These are phyloP conservation scores for Bryconaethiops microstoma DNA, from an alignment of 2,797 vertebrate species.

Conservation along the genomic window DNA sequence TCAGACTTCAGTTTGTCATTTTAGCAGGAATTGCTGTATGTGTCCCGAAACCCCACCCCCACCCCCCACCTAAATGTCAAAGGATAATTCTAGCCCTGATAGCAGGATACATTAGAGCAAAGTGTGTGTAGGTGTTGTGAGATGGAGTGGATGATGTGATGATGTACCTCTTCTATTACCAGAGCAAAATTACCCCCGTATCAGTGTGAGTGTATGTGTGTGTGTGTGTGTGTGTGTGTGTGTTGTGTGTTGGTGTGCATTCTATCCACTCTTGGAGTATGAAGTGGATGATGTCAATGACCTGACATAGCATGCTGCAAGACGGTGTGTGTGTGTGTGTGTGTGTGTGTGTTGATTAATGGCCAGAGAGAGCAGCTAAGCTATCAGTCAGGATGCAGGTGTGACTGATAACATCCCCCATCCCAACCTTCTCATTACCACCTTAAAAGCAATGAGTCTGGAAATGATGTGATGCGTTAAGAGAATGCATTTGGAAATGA, in stretches of 20 bases:
- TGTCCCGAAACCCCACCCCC: background rate
- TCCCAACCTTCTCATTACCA: slow-evolving; percentile 34
- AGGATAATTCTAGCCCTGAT: slow-evolving; percentile 17
- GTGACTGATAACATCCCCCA: slow-evolving; percentile 39
- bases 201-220: slow-evolving; percentile 6
- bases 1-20: background rate
- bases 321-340: slow-evolving; percentile 28
- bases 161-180: slow-evolving; percentile 19
- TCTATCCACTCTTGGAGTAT: slow-evolving; percentile 27
- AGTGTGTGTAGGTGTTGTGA: slow-evolving; percentile 43
- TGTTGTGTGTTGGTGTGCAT: background rate
- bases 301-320: slow-evolving; percentile 25
- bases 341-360: slow-evolving; percentile 44
- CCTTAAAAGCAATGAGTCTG: slow-evolving; percentile 8
- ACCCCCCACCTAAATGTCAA: background rate
- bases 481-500: slow-evolving; percentile 3
- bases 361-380: slow-evolving; percentile 32
- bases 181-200: slow-evolving; percentile 28
- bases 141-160: slow-evolving; percentile 49
- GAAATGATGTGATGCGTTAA: background rate
- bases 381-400: slow-evolving; percentile 45
- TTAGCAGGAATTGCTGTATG: background rate
- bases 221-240: slow-evolving; percentile 14
- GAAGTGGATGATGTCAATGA: slow-evolving; percentile 37
- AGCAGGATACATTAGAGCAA: slow-evolving; percentile 38